Conservation (phyloP, 64 coral and sea anemone genomes). For the Stichodactyla helianthus region DNA sequence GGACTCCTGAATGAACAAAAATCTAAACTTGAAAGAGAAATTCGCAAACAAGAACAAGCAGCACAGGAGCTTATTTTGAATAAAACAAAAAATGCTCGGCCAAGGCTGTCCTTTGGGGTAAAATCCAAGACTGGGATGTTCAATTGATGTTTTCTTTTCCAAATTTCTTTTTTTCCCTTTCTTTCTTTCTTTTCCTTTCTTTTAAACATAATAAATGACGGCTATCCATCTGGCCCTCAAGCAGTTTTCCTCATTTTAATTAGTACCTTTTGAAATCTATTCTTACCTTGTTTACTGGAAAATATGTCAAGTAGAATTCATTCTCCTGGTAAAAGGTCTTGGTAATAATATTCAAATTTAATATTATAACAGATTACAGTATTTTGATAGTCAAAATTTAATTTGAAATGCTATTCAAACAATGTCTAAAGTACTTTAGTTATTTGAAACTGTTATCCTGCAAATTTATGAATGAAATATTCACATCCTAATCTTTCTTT, state of each 20-base stretch:
- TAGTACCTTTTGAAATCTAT: not conserved
- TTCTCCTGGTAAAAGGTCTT: no score
- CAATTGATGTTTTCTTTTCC: not conserved
- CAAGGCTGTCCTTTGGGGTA: constrained; percentile 87
- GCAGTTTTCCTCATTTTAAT: no score
- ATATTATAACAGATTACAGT: no score
- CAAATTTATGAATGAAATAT: not conserved
- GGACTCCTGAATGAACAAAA: constrained; percentile 85
- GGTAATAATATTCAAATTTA: no score
- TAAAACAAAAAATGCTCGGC: constrained; percentile 88
- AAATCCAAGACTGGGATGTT: constrained; percentile 53
- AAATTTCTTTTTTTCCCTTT: not conserved
- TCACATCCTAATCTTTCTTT: not conserved
- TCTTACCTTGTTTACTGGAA: not conserved
- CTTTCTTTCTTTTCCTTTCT: no score
- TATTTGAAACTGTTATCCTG: no score
- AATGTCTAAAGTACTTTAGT: no score
- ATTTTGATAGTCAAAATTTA: no score
- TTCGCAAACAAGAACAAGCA: constrained; percentile 92
- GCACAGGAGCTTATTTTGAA: constrained; percentile 95
- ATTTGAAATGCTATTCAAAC: no score
- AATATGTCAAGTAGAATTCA: no score
- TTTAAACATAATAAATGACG: no score
- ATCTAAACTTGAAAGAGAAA: constrained; percentile 69
- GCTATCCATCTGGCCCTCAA: no score